phyloP scores from a whole-genome alignment of 2,113 vertebrate genomes.

The Aepyceros melampus region DNA sequence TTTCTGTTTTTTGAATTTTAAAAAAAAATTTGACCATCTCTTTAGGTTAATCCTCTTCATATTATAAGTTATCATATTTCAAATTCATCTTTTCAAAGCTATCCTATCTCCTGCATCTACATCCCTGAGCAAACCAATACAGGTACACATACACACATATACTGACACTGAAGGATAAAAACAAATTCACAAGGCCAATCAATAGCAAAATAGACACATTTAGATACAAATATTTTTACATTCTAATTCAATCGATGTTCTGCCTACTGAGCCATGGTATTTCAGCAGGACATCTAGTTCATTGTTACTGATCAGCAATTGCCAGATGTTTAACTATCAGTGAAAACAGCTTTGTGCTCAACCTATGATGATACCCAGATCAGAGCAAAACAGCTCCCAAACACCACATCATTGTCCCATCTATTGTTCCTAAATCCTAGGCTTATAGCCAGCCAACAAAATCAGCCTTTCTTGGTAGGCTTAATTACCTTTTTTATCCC shows the following conservation, averaged over 20 bases:
- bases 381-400: conserved; percentile 16
- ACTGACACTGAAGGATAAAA: neutral
- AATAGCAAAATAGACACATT: neutral
- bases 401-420: neutral
- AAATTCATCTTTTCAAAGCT: neutral
- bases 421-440: conserved; percentile 46
- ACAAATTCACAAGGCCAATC: neutral
- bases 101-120: neutral
- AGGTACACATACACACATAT: neutral
- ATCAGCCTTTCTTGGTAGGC: conserved; percentile 29
- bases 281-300: conserved; percentile 23
- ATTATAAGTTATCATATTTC: neutral
- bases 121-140: neutral
- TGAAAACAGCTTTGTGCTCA: conserved; percentile 51
- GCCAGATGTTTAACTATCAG: conserved; percentile 51
- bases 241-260: conserved; percentile 7
- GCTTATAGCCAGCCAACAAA: neutral
- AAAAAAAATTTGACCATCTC: neutral
- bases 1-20: neutral
- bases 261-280: conserved; percentile 14
- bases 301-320: conserved; percentile 28
- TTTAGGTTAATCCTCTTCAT: neutral
- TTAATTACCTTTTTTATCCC: conserved; percentile 8
- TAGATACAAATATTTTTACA: conserved; percentile 26
- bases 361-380: conserved; percentile 31